Evolutionary conservation across 2,888 invertebrate genomes (phyloP), one percentile per base, ranked within the genome.

Genomic region (Theretra japonica): DNA sequence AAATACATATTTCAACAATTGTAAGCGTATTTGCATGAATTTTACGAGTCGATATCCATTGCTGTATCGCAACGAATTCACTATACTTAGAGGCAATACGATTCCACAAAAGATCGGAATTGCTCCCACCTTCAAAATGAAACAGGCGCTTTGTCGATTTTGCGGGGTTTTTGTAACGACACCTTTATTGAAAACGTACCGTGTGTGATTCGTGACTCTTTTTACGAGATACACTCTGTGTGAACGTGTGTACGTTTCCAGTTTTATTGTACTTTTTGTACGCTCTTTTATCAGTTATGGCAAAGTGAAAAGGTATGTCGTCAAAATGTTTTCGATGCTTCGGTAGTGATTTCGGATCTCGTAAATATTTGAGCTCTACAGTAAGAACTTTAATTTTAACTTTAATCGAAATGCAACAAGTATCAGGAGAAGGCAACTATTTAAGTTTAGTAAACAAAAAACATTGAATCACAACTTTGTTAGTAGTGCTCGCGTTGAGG

Each of bases 71-170:
- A 86, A 82, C 83, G 81, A 86, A 87, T 85, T 83, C 85, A 86
- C 88, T 90, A 88, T 89, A 86, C 89, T 89, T 88, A 88, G 82
- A 86, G 83, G 86, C 89, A 90, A 91, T 90, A 89, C 85, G 87
- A 86, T 87, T 86, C 85, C 86, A 89, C 88, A 90, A 91, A 90
- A 90, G 88, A 87, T 86, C 85, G 84, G 86, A 90, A 91, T 91
- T 89, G 90, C 89, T 87, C 88, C 86, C 86, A 90, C 88, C 86
- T 89, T 85, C 87, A 81, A 88, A 90, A 90, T 90, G 88, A 91
- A 91, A 90, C 90, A 89, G 86, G 86, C 86, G 87, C 88, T 89
- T 89, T 90, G 90, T 87, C 88, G 90, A 88, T 90, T 90, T 88
- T 86, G 86, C 77, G 86, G 86, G 85, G 85, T 83, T 84, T 84